Base-by-base conservation (phyloP, 2,113 vertebrate species). In the Etheostoma spectabile region DNA sequence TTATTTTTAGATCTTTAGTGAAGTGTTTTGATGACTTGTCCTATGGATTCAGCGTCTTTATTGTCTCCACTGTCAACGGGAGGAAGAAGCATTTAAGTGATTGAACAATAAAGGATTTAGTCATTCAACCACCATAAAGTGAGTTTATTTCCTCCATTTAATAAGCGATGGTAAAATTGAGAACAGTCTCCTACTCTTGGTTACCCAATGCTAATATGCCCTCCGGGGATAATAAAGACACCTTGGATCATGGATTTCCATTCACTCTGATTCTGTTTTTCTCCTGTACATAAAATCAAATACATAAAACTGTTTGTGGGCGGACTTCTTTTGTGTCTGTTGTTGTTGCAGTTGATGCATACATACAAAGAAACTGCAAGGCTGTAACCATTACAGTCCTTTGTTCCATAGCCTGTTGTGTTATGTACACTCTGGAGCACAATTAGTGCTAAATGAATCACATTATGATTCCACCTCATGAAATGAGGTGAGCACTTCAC, bases 1-100 rank as follows among this genome's bases (percentile, higher is more conserved):
- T 56, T 80, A 84, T 89, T 89, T 89, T 83, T 78, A 81, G 77
- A 71, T 75, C 35, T 62, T 67, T 49, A 45, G 24, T 53, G 49
- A 76, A 77, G 72, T 59, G 38, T 75, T 80, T 77, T 86, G 73
- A 83, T 78, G 64, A 24, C 74, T 75, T 15, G n/a, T 71, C 74
- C 52, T 67, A 49, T 24, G 0, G 64, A 74, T 53, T 70, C 22
- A 33, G 42, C 18, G 8, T 71, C 38, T 27, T 45, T 11, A 73
- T 60, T 74, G 82, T 81, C 51, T 80, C 38, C 30, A 46, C 56
- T 55, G 64, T 75, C 75, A 64, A 5, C 61, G n/a, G 77, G 19
- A 51, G 35, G 38, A 64, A n/a, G 46, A 30, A 51, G 21, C 35
- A 65, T 38, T 78, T 48, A 46, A 49, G 18, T 13, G 38, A 49